Percentiles rank a stretch among this genome's conserved stretches.
These are phyloP conservation scores for Drosophila tanythrix DNA, from an alignment of 2,888 invertebrate species.

Conservation along the genomic window DNA sequence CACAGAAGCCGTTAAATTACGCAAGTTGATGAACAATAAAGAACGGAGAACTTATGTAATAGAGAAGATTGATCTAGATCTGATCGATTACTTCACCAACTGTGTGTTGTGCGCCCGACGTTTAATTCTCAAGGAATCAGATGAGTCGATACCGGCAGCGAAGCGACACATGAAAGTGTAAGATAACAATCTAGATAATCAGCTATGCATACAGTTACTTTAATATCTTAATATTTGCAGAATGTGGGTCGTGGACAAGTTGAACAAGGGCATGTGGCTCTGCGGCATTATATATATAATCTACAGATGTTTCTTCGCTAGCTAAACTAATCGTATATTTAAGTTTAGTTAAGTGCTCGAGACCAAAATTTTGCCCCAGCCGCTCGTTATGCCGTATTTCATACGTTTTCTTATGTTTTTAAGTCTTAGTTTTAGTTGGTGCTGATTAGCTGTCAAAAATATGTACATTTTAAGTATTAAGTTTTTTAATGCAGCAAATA, in stretches of 20 bases:
- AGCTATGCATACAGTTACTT: background rate
- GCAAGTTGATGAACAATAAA: conserved; percentile 87
- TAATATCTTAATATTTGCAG: conserved; percentile 86
- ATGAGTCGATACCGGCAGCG: conserved; percentile 92
- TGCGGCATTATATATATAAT: conserved; percentile 86
- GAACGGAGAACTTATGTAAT: conserved; percentile 89
- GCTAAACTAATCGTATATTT: conserved; percentile 36
- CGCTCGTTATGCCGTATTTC: conserved; percentile 41
- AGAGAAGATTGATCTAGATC: conserved; percentile 89
- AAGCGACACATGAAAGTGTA: conserved; percentile 92
- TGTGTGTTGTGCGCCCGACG: conserved; percentile 92
- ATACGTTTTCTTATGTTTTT: conserved; percentile 35
- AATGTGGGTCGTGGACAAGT: conserved; percentile 93
- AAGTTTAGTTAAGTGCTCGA: conserved; percentile 69
- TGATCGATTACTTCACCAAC: conserved; percentile 92
- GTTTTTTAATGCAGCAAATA: conserved; percentile 49
- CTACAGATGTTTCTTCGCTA: conserved; percentile 76
- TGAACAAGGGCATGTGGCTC: conserved; percentile 89
- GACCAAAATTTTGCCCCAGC: conserved; percentile 60
- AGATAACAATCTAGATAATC: conserved; percentile 79
- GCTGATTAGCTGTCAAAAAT: conserved; percentile 51
- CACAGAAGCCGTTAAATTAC: conserved; percentile 87
- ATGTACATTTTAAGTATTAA: conserved; percentile 26
- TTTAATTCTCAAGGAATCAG: conserved; percentile 92
- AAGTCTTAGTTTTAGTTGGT: conserved; percentile 59